A percentile compares a stretch with the other conserved stretches of the same genome.
These are phyloP conservation scores for Standfussiana lucernea DNA, from an alignment of 2,888 invertebrate genomes.

Conservation along the genomic window DNA sequence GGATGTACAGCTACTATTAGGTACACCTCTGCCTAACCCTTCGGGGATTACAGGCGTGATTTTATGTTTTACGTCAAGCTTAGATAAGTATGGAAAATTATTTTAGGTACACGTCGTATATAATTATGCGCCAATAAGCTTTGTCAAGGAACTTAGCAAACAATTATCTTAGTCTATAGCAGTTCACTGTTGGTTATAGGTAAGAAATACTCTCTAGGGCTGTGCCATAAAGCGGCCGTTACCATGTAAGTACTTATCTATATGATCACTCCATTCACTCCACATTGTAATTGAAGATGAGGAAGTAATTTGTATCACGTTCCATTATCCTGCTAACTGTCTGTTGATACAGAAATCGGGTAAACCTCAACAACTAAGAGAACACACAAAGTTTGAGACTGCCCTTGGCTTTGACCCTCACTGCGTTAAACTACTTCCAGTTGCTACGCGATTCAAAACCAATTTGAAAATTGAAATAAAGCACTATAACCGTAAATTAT, in stretches of 20 bases:
- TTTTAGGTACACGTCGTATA: too few relatives aligned
- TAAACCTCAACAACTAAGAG: background rate
- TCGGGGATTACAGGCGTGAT: too few relatives aligned
- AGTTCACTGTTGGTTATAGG: background rate
- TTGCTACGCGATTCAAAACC: slow-evolving; percentile 3
- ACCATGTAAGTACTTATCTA: too few relatives aligned
- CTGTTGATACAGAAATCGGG: background rate
- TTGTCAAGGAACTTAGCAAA: background rate
- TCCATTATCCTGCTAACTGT: background rate
- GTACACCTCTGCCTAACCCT: too few relatives aligned
- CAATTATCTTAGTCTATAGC: background rate
- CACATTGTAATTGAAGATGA: background rate
- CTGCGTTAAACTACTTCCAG: background rate
- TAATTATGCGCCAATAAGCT: background rate
- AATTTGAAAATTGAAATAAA: background rate
- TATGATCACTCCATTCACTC: background rate
- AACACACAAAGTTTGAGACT: background rate
- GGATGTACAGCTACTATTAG: too few relatives aligned
- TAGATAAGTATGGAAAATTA: too few relatives aligned
- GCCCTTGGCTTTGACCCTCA: too few relatives aligned
- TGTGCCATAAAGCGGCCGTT: too few relatives aligned
- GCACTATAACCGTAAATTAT: slow-evolving; percentile 2
- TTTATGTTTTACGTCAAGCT: too few relatives aligned
- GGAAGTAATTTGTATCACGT: background rate
- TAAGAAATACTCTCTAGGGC: background rate